These are phyloP conservation scores for Antrozous pallidus DNA, from an alignment of 2,797 vertebrate genomes.

Conservation along the genomic window DNA sequence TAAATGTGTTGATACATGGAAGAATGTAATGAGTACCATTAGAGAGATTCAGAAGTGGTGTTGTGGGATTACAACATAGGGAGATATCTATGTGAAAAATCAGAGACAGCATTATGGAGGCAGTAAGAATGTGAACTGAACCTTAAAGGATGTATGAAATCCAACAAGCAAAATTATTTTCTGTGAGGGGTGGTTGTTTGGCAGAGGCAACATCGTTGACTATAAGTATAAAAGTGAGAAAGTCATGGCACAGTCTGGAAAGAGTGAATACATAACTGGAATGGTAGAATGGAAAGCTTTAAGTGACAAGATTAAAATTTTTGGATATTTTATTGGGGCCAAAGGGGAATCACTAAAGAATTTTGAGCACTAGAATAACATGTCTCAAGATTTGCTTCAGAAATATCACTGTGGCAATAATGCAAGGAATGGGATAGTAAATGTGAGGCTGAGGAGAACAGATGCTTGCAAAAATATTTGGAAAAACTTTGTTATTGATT, in stretches of 20 bases:
- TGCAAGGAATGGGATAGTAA: background rate
- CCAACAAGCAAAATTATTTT: background rate
- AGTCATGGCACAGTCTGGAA: background rate
- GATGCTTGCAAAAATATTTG: background rate
- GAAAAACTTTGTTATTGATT: background rate
- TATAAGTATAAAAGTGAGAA: background rate
- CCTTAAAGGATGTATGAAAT: background rate
- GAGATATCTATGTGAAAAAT: background rate
- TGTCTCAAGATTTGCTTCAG: background rate
- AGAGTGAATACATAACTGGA: background rate
- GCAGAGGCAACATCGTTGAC: background rate
- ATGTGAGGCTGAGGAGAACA: background rate
- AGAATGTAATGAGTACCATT: background rate
- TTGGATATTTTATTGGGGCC: background rate
- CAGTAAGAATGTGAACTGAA: background rate
- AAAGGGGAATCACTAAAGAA: background rate
- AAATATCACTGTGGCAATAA: background rate
- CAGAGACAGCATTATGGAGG: background rate
- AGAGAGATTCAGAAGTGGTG: background rate
- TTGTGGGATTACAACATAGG: background rate
- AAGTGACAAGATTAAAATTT: background rate
- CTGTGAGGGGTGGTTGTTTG: background rate
- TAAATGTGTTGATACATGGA: background rate
- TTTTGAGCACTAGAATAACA: background rate
- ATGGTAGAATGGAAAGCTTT: background rate